Conservation (phyloP, 2,113 vertebrate genomes). For the Electrona antarctica region DNA sequence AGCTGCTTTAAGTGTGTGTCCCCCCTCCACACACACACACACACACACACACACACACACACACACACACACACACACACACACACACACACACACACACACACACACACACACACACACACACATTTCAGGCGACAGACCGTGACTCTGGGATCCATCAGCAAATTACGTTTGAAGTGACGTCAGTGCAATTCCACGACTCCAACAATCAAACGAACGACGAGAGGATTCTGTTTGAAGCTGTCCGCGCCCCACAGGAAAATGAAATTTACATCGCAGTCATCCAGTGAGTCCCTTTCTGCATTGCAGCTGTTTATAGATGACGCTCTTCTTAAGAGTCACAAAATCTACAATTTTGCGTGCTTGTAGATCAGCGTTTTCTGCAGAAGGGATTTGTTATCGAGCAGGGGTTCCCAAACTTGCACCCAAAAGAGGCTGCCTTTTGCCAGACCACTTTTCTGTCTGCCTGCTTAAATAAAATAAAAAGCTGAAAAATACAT, state of each 20-base stretch:
- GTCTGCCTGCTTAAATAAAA: no score
- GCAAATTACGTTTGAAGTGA: conserved; percentile 79
- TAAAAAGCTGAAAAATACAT: not conserved
- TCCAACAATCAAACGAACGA: not conserved
- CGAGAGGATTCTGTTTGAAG: conserved; percentile 69
- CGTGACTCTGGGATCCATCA: conserved; percentile 76
- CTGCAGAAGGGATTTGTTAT: no score
- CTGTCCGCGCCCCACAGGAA: conserved; percentile 50
- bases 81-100: conserved; percentile 7
- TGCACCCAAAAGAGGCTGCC: no score
- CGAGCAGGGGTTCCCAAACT: no score
- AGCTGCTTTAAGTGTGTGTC: no score
- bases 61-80: not conserved
- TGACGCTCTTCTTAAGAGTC: no score
- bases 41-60: not conserved
- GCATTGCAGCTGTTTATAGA: no score
- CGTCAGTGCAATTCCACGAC: conserved; percentile 69
- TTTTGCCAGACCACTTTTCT: no score
- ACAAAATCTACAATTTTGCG: no score
- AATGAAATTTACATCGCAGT: conserved; percentile 54
- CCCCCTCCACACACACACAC: not conserved
- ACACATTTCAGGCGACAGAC: conserved; percentile 82
- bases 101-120: conserved; percentile 4
- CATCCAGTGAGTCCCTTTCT: conserved; percentile 68
- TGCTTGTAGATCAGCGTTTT: no score